Conservation (phyloP, 2,888 invertebrate species). For the Hyposoter dolosus region DNA sequence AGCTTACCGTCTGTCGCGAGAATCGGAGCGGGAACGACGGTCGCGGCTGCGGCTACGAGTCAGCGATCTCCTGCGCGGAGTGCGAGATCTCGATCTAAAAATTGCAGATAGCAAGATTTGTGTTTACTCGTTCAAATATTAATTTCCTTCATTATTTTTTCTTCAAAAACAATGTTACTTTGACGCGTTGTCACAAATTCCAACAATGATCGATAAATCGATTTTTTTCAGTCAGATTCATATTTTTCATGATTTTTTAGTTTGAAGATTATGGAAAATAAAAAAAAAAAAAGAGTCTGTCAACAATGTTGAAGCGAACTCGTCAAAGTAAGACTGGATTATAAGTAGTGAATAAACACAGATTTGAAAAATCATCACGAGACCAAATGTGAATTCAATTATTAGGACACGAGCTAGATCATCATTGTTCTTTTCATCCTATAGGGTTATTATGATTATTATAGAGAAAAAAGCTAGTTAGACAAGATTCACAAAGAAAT, state of each 20-base stretch:
- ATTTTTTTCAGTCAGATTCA: not conserved
- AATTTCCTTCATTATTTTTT: slow-evolving; percentile 1
- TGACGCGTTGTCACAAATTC: slow-evolving; percentile 38
- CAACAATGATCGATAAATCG: not conserved
- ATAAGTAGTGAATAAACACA: slow-evolving; percentile 60
- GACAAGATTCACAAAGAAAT: slow-evolving; percentile 76
- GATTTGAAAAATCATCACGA: slow-evolving; percentile 80
- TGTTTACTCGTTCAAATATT: slow-evolving; percentile 45
- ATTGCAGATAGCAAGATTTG: slow-evolving; percentile 59
- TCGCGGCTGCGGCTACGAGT: slow-evolving; percentile 84
- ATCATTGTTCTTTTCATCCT: slow-evolving; percentile 74
- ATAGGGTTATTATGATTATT: slow-evolving; percentile 75
- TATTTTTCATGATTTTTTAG: not conserved
- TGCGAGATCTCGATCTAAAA: slow-evolving; percentile 84
- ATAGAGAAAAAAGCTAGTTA: slow-evolving; percentile 77
- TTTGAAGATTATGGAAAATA: not conserved
- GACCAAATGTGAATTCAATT: slow-evolving; percentile 72
- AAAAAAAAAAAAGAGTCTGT: not conserved
- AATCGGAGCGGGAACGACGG: slow-evolving; percentile 83
- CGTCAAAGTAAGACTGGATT: slow-evolving; percentile 57
- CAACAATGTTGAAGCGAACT: slow-evolving; percentile 23
- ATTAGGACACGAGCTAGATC: slow-evolving; percentile 75
- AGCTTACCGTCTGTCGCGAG: slow-evolving; percentile 83
- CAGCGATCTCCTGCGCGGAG: slow-evolving; percentile 82
- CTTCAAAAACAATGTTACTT: slow-evolving; percentile 54